Evolutionary conservation across 35 echinoderm and acorn worm genomes (phyloP), one percentile per base, ranked within the genome.

Genomic region (Eucidaris tribuloides): DNA sequence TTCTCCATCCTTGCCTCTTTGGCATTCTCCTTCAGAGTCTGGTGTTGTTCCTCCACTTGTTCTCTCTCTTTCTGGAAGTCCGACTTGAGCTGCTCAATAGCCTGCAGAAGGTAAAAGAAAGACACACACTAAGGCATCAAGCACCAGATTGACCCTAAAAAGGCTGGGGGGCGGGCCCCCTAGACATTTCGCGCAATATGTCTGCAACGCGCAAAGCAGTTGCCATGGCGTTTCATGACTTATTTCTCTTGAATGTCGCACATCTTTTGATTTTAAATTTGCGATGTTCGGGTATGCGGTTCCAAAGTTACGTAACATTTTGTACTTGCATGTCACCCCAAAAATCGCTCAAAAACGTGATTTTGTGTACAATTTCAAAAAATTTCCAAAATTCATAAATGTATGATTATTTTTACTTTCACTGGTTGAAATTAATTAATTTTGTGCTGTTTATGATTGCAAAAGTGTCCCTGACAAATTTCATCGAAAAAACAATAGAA

Each of bases 1-100:
- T 93, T 92, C 79, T 98, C 95, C 19, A 28, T 46, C 36, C 91
- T 84, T 11, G 78, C 59, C 30, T 90, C 90, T 46, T 84, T 93
- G 59, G 89, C 33, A 43, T 58, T 71, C 44, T 98, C 95, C 59
- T 79, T 89, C 11, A 93, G 71, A 35, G 80, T 74, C 18, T 74
- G 65, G 52, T 85, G 77, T 74, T 98, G 91, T 81, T 89, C 95
- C 33, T 81, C 83, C 25, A 90, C 28, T 31, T 92, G 86, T 23
- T 89, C 62, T 77, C 85, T 60, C 63, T 98, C 95, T 43, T 60
- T 57, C 7, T 61, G 28, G 76, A 93, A 89, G 48, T 98, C 95
- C 45, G 80, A 58, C 55, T 89, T 93, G 17, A 84, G 59, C 43
- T 81, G 88, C 45, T 98, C 95, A 24, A 98, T 42, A 45, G 90